phyloP scores from a whole-genome alignment of 2,888 invertebrate genomes.

The Parnassius orleans region DNA sequence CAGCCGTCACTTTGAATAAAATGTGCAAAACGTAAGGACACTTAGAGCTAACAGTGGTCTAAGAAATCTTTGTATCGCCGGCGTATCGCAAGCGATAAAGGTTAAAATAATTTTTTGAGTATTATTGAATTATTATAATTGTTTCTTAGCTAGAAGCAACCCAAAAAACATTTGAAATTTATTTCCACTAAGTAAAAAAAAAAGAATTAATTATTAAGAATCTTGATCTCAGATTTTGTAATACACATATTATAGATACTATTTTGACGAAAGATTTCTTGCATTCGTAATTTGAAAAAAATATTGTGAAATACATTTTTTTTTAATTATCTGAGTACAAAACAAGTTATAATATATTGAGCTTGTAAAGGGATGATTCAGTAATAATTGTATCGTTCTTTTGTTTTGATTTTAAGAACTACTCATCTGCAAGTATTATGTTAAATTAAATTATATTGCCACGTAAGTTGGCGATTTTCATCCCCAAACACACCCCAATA shows the following conservation, averaged over 20 bases:
- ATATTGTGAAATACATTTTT: neutral
- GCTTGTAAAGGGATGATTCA: constrained; percentile 4
- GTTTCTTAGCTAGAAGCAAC: too few relatives aligned
- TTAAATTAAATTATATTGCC: neutral
- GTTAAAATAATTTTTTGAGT: neutral
- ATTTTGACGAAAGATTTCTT: neutral
- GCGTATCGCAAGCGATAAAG: too few relatives aligned
- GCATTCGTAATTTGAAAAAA: neutral
- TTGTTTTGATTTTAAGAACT: neutral
- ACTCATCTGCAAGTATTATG: neutral
- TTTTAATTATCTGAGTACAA: neutral
- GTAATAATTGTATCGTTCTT: neutral
- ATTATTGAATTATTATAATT: too few relatives aligned
- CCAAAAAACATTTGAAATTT: too few relatives aligned
- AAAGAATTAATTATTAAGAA: too few relatives aligned
- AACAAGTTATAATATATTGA: neutral
- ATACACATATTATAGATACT: too few relatives aligned
- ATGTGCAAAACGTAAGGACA: constrained; percentile 34
- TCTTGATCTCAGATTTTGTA: too few relatives aligned
- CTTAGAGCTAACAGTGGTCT: constrained; percentile 4
- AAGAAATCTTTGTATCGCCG: neutral
- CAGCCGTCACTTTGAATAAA: constrained; percentile 38
- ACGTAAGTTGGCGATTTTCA: constrained; percentile 28
- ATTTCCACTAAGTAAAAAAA: too few relatives aligned
- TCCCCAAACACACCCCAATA: constrained; percentile 51